Percentiles rank a stretch among this genome's conserved stretches.
Evolutionary conservation across 2,797 vertebrate genomes (phyloP).

Genomic region (Muscicapa comitata): DNA sequence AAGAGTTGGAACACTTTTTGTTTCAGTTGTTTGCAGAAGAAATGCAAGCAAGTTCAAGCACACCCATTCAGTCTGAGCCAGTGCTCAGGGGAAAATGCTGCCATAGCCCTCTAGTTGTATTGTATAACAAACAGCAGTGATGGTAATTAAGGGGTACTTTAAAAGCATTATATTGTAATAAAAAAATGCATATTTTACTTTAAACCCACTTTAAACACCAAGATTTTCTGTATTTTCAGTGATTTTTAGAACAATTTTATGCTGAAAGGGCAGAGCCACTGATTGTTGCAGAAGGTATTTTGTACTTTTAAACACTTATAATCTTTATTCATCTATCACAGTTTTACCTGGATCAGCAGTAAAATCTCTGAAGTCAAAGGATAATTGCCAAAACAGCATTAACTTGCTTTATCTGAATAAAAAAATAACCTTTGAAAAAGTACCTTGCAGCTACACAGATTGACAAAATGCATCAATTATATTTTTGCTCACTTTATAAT

Average conservation of each 20-base stretch:
- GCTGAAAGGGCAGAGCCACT: background rate
- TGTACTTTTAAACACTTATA: background rate
- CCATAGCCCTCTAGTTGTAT: background rate
- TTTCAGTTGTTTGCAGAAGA: background rate
- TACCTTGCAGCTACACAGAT: conserved; percentile 84
- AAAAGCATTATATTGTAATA: background rate
- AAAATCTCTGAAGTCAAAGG: conserved; percentile 63
- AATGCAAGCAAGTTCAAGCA: background rate
- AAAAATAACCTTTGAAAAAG: conserved; percentile 85
- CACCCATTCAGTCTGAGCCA: background rate
- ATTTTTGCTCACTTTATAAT: conserved; percentile 80
- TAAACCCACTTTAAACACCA: background rate
- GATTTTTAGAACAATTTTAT: background rate
- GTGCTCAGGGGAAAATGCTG: background rate
- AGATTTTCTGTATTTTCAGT: background rate
- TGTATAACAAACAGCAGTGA: background rate
- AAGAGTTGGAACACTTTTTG: background rate
- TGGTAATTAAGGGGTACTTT: background rate
- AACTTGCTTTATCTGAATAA: conserved; percentile 81
- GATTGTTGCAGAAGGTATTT: background rate
- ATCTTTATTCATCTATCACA: conserved; percentile 22
- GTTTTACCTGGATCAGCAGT: conserved; percentile 74
- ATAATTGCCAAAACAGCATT: conserved; percentile 68
- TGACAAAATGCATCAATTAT: conserved; percentile 85
- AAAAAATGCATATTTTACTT: background rate